Evolutionary conservation across 2,113 vertebrate genomes (phyloP).

Genomic region (Amblyopsis rosae): DNA sequence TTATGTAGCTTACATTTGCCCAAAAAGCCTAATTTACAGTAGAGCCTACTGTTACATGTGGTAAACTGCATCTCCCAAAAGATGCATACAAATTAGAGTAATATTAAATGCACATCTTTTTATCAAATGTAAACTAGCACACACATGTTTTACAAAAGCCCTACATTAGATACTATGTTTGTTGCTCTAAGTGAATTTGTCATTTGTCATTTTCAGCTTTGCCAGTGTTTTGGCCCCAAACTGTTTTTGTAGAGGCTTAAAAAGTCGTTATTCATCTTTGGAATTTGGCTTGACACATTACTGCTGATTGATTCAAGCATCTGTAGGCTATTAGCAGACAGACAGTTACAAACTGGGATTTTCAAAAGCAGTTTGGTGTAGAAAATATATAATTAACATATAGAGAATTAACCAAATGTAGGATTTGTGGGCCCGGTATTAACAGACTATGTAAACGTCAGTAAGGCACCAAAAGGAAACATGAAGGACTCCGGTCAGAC

Average conservation of each 20-base stretch:
- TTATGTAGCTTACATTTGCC: no score
- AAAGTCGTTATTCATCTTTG: not conserved
- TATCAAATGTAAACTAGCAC: not conserved
- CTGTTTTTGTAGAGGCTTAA: not conserved
- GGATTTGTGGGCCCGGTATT: not conserved
- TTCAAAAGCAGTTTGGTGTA: not conserved
- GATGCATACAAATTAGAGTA: no score
- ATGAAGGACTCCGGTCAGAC: not conserved
- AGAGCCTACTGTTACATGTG: no score
- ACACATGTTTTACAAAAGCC: no score
- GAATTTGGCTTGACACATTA: not conserved
- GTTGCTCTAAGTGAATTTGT: not conserved
- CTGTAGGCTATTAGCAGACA: not conserved
- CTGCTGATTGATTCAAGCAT: not conserved
- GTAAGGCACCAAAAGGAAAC: not conserved
- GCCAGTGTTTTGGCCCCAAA: not conserved
- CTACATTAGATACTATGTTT: not conserved
- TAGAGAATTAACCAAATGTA: not conserved
- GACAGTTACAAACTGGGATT: not conserved
- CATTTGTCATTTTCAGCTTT: not conserved
- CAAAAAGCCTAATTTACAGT: no score
- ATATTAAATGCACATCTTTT: not conserved
- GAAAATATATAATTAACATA: not conserved
- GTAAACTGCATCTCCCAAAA: no score
- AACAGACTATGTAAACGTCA: no score